Evolutionary conservation across 1,140 invertebrate genomes (phyloP), one percentile per base, ranked within the genome.

Genomic region (Hyposmocoma kahamanoa): DNA sequence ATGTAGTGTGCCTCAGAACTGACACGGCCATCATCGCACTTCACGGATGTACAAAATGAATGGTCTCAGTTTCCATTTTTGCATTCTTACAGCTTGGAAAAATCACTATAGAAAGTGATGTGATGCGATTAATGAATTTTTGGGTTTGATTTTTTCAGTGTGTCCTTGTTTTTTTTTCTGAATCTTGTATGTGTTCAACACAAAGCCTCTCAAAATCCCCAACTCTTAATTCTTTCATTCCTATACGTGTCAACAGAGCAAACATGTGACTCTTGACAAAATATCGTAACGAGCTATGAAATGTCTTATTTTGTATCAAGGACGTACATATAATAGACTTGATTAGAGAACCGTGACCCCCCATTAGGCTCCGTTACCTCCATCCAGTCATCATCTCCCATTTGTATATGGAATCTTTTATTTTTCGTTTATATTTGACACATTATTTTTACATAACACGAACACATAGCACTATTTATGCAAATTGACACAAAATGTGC

Each of bases 1-100:
- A 76, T 75, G 65, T 84, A 82, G 78, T 81, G 78, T 77, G 74
- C 72, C 66, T 76, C 57, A 53, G 64, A 62, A 81, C 74, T 80
- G 70, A 81, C 80, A 36, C 32, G 53, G 64, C 71, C 43, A 59
- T 68, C 68, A 72, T 36, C n/a, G 8, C 15, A 10, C 13, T 6
- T 2, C 10, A 8, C 28, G 13, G 13, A 3, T 36, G 32, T 36
- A 36, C 32, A 36, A n/a, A n/a, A n/a, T n/a, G n/a, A n/a, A n/a
- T n/a, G 11, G 10, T 56, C 62, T 62, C 61, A 64, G 53, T n/a
- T n/a, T n/a, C 60, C 49, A 53, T 43, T 42, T 21, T n/a, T n/a
- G 47, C 26, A 15, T 45, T 53, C 49, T 60, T 51, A 56, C 54
- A 38, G 53, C 50, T 53, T 60, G 47, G 34, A n/a, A 32, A 34